Evolutionary conservation across 2,113 vertebrate genomes (phyloP).

Genomic region (Channa maculata): DNA sequence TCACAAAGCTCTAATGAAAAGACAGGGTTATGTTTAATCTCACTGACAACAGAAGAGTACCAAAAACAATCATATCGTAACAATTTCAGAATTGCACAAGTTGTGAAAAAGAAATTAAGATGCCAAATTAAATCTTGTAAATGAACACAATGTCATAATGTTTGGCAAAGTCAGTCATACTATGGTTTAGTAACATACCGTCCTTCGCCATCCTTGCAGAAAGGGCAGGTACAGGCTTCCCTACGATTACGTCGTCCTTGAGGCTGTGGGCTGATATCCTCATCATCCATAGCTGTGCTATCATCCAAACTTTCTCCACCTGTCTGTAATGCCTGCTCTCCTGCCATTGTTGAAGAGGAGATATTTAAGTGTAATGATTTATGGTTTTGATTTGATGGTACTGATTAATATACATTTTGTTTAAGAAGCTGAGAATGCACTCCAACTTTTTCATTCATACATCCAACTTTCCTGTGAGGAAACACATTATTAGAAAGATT

Average conservation of each 20-base stretch:
- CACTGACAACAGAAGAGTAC: too few relatives aligned
- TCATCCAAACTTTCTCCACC: slow-evolving; percentile 89
- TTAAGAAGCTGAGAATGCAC: neutral
- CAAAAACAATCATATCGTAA: neutral
- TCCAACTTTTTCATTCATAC: neutral
- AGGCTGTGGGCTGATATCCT: slow-evolving; percentile 87
- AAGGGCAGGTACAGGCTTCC: slow-evolving; percentile 97
- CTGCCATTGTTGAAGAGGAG: slow-evolving; percentile 66
- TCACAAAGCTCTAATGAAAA: too few relatives aligned
- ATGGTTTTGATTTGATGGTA: neutral
- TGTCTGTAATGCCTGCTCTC: slow-evolving; percentile 87
- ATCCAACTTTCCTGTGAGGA: neutral
- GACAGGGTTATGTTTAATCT: too few relatives aligned
- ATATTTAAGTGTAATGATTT: neutral
- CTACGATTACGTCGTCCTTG: slow-evolving; percentile 89
- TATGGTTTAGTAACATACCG: slow-evolving; percentile 80
- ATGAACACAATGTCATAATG: neutral
- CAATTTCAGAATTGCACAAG: neutral
- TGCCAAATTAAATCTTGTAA: neutral
- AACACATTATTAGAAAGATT: too few relatives aligned
- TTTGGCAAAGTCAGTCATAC: neutral
- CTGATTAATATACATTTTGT: neutral
- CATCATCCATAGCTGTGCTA: slow-evolving; percentile 85
- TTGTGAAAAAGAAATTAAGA: too few relatives aligned
- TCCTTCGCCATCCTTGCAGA: slow-evolving; percentile 95